Evolutionary conservation across 2,888 invertebrate species (phyloP).

Genomic region (Lamellibrachia columna): DNA sequence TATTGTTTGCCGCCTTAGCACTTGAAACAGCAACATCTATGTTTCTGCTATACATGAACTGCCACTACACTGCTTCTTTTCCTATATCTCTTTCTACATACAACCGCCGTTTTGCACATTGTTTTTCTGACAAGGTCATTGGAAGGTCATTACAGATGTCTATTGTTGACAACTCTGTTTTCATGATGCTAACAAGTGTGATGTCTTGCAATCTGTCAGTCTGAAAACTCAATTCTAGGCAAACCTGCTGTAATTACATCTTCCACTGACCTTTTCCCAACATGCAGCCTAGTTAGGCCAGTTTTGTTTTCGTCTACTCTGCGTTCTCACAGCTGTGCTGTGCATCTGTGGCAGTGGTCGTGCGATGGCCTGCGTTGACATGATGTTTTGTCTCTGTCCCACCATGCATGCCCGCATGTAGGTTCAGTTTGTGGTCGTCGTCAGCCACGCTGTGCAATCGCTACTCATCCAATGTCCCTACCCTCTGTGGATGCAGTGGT

Average conservation of each 20-base stretch:
- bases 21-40: not conserved
- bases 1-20: not conserved
- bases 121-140: slow-evolving; percentile 9
- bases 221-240: not conserved
- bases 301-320: not conserved
- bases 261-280: not conserved
- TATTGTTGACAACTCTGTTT: not conserved
- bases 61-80: not conserved
- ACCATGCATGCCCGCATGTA: slow-evolving; percentile 63
- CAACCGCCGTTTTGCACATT: not conserved
- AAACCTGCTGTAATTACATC: not conserved
- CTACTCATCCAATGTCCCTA: slow-evolving; percentile 91
- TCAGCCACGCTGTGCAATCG: slow-evolving; percentile 79
- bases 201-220: not conserved
- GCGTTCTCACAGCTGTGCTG: not conserved
- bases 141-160: not conserved
- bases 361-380: not conserved
- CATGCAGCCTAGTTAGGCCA: not conserved
- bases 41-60: not conserved
- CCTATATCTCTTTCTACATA: not conserved
- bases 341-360: not conserved
- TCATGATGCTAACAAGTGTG: no score
- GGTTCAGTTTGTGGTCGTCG: slow-evolving; percentile 89
- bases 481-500: slow-evolving; percentile 71
- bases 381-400: not conserved